Percentiles rank a stretch among this genome's conserved stretches.
These are phyloP conservation scores for Liopterus haemorrhoidalis DNA, from an alignment of 2,888 invertebrate genomes.

Conservation along the genomic window DNA sequence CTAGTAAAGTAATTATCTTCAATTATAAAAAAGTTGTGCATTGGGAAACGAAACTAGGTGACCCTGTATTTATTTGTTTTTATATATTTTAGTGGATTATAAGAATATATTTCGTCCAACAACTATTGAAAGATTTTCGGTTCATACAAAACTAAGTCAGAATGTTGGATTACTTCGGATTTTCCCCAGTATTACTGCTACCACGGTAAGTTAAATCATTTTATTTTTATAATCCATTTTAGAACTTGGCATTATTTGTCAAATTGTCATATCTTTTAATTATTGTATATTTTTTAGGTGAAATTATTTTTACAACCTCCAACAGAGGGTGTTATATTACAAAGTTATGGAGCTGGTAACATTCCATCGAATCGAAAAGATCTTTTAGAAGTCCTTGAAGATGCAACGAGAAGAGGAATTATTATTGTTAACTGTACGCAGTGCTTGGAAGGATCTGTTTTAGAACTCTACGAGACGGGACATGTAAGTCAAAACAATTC, in stretches of 20 bases:
- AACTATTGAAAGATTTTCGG: slow-evolving; percentile 58
- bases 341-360: slow-evolving; percentile 92
- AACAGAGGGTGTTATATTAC: slow-evolving; percentile 72
- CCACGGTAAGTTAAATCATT: slow-evolving; percentile 49
- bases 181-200: slow-evolving; percentile 84
- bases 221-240: background rate
- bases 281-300: slow-evolving; percentile 42
- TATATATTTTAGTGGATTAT: slow-evolving; percentile 54
- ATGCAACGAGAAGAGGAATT: slow-evolving; percentile 69
- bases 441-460: slow-evolving; percentile 76
- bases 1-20: too few species aligned
- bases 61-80: too few species aligned
- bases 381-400: slow-evolving; percentile 63
- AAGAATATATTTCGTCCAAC: slow-evolving; percentile 57
- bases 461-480: slow-evolving; percentile 76
- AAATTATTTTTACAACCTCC: slow-evolving; percentile 69
- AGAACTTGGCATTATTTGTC: background rate
- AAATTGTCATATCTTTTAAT: slow-evolving; percentile 1
- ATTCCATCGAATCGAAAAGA: slow-evolving; percentile 80
- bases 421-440: slow-evolving; percentile 91
- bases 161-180: slow-evolving; percentile 82
- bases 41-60: too few species aligned
- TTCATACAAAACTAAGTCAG: slow-evolving; percentile 68
- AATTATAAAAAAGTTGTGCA: too few species aligned
- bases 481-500: slow-evolving; percentile 57